These are phyloP conservation scores for Sciurus niger DNA, from an alignment of 2,113 vertebrate genomes.

Conservation along the genomic window DNA sequence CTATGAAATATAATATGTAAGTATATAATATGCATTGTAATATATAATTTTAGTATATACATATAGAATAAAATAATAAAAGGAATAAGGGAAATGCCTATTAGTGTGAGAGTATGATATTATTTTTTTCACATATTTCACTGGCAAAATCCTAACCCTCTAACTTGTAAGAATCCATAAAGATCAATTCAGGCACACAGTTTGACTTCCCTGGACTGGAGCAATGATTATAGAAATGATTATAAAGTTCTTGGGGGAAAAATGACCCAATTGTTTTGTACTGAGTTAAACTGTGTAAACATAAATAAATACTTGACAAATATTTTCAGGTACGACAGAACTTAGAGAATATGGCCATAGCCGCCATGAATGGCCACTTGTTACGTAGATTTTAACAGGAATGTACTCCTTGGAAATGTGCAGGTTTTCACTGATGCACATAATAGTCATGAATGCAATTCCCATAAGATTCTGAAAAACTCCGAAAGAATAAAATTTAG, in stretches of 20 bases:
- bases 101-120: not conserved
- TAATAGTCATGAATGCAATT: not conserved
- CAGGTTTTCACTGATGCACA: not conserved
- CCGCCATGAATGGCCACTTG: not conserved
- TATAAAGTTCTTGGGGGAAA: not conserved
- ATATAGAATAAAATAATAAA: not conserved
- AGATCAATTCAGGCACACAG: not conserved
- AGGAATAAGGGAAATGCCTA: not conserved
- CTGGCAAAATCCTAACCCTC: not conserved
- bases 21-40: not conserved
- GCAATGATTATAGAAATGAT: not conserved
- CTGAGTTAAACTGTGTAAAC: not conserved
- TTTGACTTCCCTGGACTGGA: not conserved
- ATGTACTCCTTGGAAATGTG: not conserved
- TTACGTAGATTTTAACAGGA: not conserved
- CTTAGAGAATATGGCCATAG: not conserved
- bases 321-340: slow-evolving; percentile 7
- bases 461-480: not conserved
- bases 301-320: not conserved
- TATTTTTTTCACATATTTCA: not conserved
- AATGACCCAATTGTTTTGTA: not conserved
- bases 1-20: not conserved
- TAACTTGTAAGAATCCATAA: not conserved
- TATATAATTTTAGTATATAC: not conserved
- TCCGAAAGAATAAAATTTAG: not conserved